Evolutionary conservation across 2,888 invertebrate species (phyloP), one percentile per base, ranked within the genome.

Genomic region (Drosophila meridionalis): DNA sequence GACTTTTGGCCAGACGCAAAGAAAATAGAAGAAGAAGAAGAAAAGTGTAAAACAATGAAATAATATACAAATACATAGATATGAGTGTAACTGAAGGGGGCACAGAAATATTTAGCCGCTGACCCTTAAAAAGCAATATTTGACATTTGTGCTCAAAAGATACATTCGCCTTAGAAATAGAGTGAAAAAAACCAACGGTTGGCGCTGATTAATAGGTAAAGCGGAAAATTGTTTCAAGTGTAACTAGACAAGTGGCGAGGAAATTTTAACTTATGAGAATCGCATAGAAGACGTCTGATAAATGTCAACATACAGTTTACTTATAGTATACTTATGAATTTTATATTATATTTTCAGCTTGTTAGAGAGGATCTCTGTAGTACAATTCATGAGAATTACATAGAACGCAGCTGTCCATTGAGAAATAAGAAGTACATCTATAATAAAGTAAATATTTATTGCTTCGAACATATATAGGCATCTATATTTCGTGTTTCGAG

Each of bases 41-140:
- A n/a, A n/a, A n/a, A n/a, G n/a, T n/a, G n/a, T n/a, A n/a, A n/a
- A n/a, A n/a, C n/a, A n/a, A n/a, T n/a, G 20, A 20, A 68, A 56
- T 28, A 43, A 50, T 67, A 12, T 9, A 81, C 75, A 84, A 85
- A 81, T 74, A 67, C 36, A 45, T 7, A 52, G 20, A 34, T 50
- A 7, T 32, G 26, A 12, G 32, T 26, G 52, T 56, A 73, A 61
- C 69, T 63, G 74, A 70, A 62, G 43, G 14, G 40, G 11, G 50
- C 48, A 60, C 7, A 62, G 63, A 71, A 72, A 79, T 73, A 67
- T 74, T 88, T 88, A 83, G 76, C 56, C 57, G 71, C 47, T 90
- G 87, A 88, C 89, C 87, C 87, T 88, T 88, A 88, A 88, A 88
- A 90, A 86, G 87, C 87, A 73, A 88, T 90, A 88, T 88, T 88